These are phyloP conservation scores for Phenacoccus solenopsis DNA, from an alignment of 1,140 invertebrate species.

Conservation along the genomic window DNA sequence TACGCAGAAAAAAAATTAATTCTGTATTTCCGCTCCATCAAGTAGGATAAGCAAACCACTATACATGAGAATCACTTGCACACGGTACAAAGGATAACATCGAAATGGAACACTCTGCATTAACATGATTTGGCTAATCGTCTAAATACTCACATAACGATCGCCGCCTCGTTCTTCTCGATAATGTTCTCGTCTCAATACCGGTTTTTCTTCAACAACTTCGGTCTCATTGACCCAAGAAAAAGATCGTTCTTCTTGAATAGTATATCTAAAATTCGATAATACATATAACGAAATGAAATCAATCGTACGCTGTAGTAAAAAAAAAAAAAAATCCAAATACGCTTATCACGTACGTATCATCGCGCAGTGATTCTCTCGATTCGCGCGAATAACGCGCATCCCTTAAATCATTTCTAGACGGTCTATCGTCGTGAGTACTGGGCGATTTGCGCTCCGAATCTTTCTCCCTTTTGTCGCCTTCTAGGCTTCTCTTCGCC, in stretches of 20 bases:
- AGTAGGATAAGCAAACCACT: too few species aligned
- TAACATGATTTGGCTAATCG: too few species aligned
- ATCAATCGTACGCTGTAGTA: too few species aligned
- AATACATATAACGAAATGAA: too few species aligned
- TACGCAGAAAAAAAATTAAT: neutral
- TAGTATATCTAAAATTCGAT: neutral
- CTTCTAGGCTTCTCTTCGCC: conserved; percentile 24
- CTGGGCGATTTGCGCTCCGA: neutral
- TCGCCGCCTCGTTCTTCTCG: neutral
- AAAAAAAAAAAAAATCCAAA: neutral
- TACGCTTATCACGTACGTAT: neutral
- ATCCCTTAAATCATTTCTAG: conserved; percentile 40
- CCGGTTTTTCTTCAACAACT: neutral
- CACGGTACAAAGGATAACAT: too few species aligned
- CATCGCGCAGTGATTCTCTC: conserved; percentile 35
- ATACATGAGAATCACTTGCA: neutral
- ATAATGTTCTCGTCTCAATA: neutral
- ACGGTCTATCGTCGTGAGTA: conserved; percentile 31
- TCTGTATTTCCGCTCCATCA: too few species aligned
- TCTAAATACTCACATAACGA: neutral
- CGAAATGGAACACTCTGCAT: too few species aligned
- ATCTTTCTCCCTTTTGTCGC: conserved; percentile 20
- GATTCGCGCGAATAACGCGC: conserved; percentile 43
- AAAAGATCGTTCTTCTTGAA: neutral
- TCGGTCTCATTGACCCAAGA: neutral